Conservation (phyloP, 37 sponge, comb jelly and placozoan species). For the Spongilla lacustris region DNA sequence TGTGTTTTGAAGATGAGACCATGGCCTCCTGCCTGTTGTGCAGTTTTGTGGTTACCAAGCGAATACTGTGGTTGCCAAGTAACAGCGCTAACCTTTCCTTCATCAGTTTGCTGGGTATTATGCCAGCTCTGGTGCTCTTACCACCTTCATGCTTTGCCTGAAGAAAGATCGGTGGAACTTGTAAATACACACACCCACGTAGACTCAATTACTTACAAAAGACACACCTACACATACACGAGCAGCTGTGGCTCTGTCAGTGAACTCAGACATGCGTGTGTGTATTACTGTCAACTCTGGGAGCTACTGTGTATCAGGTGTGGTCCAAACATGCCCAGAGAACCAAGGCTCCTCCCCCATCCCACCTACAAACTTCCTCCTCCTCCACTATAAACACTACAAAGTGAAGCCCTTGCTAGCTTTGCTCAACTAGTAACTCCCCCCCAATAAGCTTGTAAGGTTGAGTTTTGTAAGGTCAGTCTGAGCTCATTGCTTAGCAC, state of each 20-base stretch:
- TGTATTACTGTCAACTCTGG: background rate
- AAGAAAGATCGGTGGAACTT: background rate
- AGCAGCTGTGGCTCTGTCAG: background rate
- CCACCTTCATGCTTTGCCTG: constrained; percentile 44
- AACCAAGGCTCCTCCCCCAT: too few relatives aligned
- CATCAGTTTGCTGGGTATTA: constrained; percentile 59
- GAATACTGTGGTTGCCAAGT: background rate
- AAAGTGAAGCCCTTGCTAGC: too few relatives aligned
- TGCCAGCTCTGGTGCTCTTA: constrained; percentile 32
- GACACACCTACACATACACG: background rate
- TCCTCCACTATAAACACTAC: too few relatives aligned
- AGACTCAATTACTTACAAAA: background rate
- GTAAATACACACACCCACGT: background rate
- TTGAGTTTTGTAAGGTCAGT: too few relatives aligned
- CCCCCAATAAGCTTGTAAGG: too few relatives aligned
- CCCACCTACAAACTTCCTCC: too few relatives aligned
- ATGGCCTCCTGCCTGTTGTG: background rate
- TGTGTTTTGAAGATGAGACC: background rate
- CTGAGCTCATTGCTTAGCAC: too few relatives aligned
- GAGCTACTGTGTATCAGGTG: background rate
- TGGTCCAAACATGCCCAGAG: background rate
- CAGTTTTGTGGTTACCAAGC: background rate
- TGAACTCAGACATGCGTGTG: background rate
- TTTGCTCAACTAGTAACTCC: too few relatives aligned
- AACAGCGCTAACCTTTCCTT: constrained; percentile 41